Percentiles rank a stretch among this genome's conserved stretches.
These are phyloP conservation scores for Serrognathus titanus DNA, from an alignment of 2,888 invertebrate species.

Conservation along the genomic window DNA sequence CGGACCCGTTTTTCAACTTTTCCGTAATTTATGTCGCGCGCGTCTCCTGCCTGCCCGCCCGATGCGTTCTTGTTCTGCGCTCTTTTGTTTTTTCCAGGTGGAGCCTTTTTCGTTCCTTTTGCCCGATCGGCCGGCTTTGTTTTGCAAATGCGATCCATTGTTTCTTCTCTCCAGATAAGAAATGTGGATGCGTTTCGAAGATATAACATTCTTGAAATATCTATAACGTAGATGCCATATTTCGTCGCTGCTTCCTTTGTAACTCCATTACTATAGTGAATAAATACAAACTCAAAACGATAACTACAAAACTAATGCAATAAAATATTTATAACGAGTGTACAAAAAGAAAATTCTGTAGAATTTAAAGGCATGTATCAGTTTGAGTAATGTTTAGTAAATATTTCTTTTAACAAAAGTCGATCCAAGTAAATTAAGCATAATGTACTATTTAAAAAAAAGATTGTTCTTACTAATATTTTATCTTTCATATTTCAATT, in stretches of 20 bases:
- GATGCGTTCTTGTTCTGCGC: slow-evolving; percentile 25
- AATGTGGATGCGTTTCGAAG: slow-evolving; percentile 23
- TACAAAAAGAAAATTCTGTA: too few relatives aligned
- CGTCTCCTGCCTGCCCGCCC: slow-evolving; percentile 3
- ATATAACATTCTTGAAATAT: slow-evolving; percentile 27
- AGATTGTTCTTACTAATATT: too few relatives aligned
- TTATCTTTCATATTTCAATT: too few relatives aligned
- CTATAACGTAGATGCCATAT: slow-evolving; percentile 10
- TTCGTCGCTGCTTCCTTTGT: slow-evolving; percentile 6
- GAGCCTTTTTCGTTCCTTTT: slow-evolving; percentile 20
- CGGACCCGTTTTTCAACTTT: slow-evolving; percentile 31
- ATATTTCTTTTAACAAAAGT: too few relatives aligned
- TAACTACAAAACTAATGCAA: too few relatives aligned
- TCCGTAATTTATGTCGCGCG: slow-evolving; percentile 38
- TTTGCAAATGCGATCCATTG: slow-evolving; percentile 36
- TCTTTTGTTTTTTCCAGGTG: slow-evolving; percentile 16
- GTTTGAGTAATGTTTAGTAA: too few relatives aligned
- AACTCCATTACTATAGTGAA: slow-evolving; percentile 7
- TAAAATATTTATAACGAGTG: too few relatives aligned
- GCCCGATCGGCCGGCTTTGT: slow-evolving; percentile 29
- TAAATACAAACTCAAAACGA: too few relatives aligned
- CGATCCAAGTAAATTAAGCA: too few relatives aligned
- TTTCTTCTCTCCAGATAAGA: slow-evolving; percentile 30
- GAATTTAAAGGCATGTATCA: too few relatives aligned
- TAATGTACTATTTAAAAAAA: too few relatives aligned